Conservation (phyloP, 2,888 invertebrate species). For the Syrphus vitripennis region DNA sequence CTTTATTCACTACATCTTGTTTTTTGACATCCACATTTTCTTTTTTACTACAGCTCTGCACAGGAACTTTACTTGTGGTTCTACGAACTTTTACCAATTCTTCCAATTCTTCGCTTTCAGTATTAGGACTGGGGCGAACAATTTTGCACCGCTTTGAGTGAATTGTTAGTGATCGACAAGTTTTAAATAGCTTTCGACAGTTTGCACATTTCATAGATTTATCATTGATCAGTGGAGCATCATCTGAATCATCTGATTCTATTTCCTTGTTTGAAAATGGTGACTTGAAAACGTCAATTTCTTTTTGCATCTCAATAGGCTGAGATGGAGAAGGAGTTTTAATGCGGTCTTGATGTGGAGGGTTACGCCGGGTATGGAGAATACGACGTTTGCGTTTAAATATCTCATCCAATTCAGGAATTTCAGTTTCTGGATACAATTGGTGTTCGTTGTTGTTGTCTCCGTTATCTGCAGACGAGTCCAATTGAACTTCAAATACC, state of each 20-base stretch:
- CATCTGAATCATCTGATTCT: constrained; percentile 58
- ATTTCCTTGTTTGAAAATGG: not conserved
- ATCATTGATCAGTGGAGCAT: constrained; percentile 34
- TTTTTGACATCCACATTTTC: constrained; percentile 10
- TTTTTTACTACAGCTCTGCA: constrained; percentile 7
- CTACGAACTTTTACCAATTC: not conserved
- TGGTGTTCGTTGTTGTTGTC: constrained; percentile 40
- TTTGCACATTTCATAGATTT: constrained; percentile 58
- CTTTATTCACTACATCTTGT: not conserved
- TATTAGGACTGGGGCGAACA: not conserved
- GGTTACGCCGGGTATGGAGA: constrained; percentile 1
- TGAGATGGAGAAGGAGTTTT: not conserved
- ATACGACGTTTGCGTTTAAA: constrained; percentile 63
- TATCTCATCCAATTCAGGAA: constrained; percentile 57
- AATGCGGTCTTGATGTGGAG: not conserved
- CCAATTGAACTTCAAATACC: constrained; percentile 42
- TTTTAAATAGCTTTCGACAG: constrained; percentile 54
- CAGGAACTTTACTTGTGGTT: not conserved
- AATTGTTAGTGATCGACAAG: constrained; percentile 54
- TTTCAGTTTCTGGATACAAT: constrained; percentile 56
- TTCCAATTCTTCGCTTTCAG: not conserved
- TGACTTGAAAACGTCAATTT: not conserved
- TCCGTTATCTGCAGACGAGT: not conserved
- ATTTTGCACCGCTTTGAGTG: constrained; percentile 45
- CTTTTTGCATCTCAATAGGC: not conserved